These are phyloP conservation scores for Erebia aethiops DNA, from an alignment of 2,888 invertebrate genomes.

Conservation along the genomic window DNA sequence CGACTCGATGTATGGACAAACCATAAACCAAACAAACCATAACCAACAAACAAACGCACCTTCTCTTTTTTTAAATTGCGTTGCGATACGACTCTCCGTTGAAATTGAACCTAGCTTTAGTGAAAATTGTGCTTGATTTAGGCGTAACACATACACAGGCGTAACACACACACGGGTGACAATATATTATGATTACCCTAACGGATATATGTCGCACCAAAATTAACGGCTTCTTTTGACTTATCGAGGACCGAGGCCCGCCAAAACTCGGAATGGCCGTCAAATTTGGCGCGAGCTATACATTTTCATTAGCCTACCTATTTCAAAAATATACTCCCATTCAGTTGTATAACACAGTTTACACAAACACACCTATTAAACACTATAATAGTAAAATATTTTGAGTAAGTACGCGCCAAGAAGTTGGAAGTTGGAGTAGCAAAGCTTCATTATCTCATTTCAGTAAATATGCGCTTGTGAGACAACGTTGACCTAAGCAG, in stretches of 20 bases:
- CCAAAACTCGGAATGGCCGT: neutral
- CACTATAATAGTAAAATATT: conserved; percentile 47
- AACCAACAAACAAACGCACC: too few species aligned
- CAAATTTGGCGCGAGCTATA: conserved; percentile 14
- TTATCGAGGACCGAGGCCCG: neutral
- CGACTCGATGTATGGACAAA: too few species aligned
- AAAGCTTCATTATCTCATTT: too few species aligned
- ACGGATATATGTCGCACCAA: conserved; percentile 45
- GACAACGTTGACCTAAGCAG: too few species aligned
- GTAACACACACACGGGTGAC: conserved; percentile 39
- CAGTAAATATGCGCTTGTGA: too few species aligned
- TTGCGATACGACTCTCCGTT: neutral
- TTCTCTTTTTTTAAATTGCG: neutral
- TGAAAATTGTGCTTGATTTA: conserved; percentile 36
- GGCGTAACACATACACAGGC: conserved; percentile 19
- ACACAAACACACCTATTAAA: conserved; percentile 57
- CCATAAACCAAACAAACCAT: too few species aligned
- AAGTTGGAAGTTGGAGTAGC: neutral
- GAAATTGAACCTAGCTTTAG: conserved; percentile 3
- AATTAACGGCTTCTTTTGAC: neutral
- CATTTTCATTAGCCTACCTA: conserved; percentile 51
- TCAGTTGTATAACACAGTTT: conserved; percentile 41
- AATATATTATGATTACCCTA: conserved; percentile 49
- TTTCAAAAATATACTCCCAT: conserved; percentile 74
- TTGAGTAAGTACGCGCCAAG: conserved; percentile 22